phyloP scores from a whole-genome alignment of 1,140 invertebrate species.

The Nilaparvata lugens region DNA sequence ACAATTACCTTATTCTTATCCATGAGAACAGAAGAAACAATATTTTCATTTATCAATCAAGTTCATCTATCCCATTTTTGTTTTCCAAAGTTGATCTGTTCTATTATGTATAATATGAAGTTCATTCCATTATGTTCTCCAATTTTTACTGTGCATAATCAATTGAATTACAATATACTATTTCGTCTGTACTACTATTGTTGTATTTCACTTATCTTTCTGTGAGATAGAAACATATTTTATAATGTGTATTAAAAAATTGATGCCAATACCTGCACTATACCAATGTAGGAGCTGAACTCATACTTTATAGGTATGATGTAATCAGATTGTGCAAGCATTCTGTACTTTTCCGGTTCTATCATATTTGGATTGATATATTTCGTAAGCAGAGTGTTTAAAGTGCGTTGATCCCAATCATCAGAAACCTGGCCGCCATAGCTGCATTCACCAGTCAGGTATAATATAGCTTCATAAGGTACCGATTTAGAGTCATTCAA shows the following conservation, averaged over 20 bases:
- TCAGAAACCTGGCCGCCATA: conserved; percentile 94
- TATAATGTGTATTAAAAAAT: not conserved
- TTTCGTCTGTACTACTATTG: not conserved
- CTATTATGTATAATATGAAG: not conserved
- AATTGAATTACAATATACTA: not conserved
- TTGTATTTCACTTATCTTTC: not conserved
- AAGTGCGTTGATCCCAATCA: conserved; percentile 77
- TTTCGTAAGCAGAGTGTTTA: conserved; percentile 75
- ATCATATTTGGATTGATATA: conserved; percentile 67
- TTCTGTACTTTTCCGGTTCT: conserved; percentile 6
- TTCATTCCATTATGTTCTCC: not conserved
- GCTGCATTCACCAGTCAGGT: conserved; percentile 93
- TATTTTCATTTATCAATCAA: no score
- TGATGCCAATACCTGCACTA: conserved; percentile 47
- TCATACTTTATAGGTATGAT: conserved; percentile 52
- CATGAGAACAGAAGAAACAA: no score
- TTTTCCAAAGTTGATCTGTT: not conserved
- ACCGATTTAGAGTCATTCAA: conserved; percentile 39
- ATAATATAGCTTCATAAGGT: conserved; percentile 79
- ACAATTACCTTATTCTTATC: no score
- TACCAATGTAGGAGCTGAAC: conserved; percentile 57
- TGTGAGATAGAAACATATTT: no score
- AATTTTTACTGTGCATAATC: not conserved
- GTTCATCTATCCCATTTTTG: no score
- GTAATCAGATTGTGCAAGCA: conserved; percentile 33